These are phyloP conservation scores for Poeciliopsis occidentalis DNA, from an alignment of 2,113 vertebrate species.

Conservation along the genomic window DNA sequence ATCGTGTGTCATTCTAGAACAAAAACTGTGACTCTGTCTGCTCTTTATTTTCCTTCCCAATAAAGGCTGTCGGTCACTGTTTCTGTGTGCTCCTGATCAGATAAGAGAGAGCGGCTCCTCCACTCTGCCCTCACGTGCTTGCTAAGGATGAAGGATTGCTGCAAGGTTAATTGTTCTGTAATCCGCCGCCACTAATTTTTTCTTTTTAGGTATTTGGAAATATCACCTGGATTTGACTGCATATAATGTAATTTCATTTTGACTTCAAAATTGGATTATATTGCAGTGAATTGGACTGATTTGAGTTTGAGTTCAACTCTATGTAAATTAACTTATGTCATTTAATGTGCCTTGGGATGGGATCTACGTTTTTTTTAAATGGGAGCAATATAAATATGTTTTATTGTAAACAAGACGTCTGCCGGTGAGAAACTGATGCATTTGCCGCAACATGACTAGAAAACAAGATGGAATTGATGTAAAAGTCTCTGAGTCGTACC, in stretches of 20 bases:
- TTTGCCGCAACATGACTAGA: not conserved
- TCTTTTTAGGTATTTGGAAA: too few relatives aligned
- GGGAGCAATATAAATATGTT: not conserved
- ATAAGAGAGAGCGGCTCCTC: too few relatives aligned
- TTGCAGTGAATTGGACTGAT: not conserved
- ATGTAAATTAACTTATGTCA: not conserved
- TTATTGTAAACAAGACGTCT: not conserved
- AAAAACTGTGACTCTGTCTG: not conserved
- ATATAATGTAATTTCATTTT: too few relatives aligned
- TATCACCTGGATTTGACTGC: too few relatives aligned
- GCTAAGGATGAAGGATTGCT: too few relatives aligned
- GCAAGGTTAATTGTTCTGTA: too few relatives aligned
- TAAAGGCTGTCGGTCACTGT: too few relatives aligned
- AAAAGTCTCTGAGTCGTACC: slow-evolving; percentile 75
- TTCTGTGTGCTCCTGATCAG: too few relatives aligned
- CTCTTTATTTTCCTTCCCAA: too few relatives aligned
- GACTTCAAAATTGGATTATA: too few relatives aligned
- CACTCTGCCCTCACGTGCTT: too few relatives aligned
- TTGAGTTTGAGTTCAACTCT: not conserved
- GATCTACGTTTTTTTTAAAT: not conserved
- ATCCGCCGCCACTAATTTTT: too few relatives aligned
- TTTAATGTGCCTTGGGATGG: not conserved
- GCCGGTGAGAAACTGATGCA: not conserved
- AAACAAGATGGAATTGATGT: not conserved
- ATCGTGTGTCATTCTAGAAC: not conserved